A percentile compares a stretch with the other conserved stretches of the same genome.
Evolutionary conservation across 2,888 invertebrate species (phyloP).

Genomic region (Leptinotarsa tumamoca): DNA sequence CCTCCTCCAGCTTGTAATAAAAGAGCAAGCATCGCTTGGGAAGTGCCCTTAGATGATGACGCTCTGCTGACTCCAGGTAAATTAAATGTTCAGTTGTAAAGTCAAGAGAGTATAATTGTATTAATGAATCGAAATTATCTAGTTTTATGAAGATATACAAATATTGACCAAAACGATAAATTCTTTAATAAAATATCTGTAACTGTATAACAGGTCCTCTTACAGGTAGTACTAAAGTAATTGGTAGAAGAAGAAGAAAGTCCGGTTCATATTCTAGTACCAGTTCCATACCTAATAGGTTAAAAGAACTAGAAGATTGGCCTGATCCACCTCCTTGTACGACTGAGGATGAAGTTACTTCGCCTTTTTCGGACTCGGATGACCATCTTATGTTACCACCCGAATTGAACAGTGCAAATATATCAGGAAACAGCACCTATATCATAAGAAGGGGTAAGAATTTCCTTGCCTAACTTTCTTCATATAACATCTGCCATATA

Average conservation of each 20-base stretch:
- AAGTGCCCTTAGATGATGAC: conserved; percentile 82
- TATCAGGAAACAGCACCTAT: conserved; percentile 80
- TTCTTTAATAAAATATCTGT: too few relatives aligned
- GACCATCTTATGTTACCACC: conserved; percentile 60
- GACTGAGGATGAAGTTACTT: conserved; percentile 76
- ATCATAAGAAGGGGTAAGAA: conserved; percentile 78
- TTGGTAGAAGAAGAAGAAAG: conserved; percentile 58
- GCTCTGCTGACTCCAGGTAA: conserved; percentile 75
- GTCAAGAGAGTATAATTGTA: too few relatives aligned
- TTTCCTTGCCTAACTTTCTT: neutral
- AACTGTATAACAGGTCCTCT: neutral
- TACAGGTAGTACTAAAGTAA: conserved; percentile 61
- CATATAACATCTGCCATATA: neutral
- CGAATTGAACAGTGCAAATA: conserved; percentile 65
- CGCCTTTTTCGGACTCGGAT: conserved; percentile 77
- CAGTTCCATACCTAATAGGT: conserved; percentile 78
- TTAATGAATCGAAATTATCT: too few relatives aligned
- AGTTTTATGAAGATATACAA: too few relatives aligned
- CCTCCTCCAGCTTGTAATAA: conserved; percentile 71
- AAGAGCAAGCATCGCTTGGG: conserved; percentile 88
- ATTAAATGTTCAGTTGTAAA: neutral
- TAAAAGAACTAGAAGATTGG: conserved; percentile 80
- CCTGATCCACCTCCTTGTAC: conserved; percentile 79
- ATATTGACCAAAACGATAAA: too few relatives aligned
- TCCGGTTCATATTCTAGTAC: conserved; percentile 74